Evolutionary conservation across 2,888 invertebrate genomes (phyloP), one percentile per base, ranked within the genome.

Genomic region (Malthinus seriepunctatus): DNA sequence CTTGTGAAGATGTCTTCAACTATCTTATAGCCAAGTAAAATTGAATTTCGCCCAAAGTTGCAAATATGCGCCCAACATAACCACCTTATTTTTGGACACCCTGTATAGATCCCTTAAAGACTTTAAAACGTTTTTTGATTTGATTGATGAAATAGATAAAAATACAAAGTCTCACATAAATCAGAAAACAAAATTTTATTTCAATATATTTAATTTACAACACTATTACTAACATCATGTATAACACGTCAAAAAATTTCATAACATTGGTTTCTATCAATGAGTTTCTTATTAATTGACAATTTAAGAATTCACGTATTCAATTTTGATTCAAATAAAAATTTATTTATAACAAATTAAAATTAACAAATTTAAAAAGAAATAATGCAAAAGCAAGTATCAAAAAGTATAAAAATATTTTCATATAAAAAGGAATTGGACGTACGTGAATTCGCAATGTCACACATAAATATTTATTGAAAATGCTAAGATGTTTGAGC

Each of bases 381-480:
- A 32, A 31, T 10, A 51, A 46, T 31, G 37, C 8, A 52, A 51
- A 15, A 51, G 35, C 11, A 31, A 46, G 45, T 52, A 52, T 52
- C 52, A 52, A 52, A 52, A 52, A 11, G 52, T 52, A 52, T 34
- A 52, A 52, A 51, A 52, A 34, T 45, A 45, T 44, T 45, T 37
- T 3, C 5, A 23, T 23, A 23, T 12, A 52, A 52, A 52, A 37
- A 8, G 15, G 15, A 31, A 42, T 32, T 2, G 11, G 23, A 52
- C 47, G 57, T 48, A 58, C 58, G 58, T 58, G 52, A 58, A 53
- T 58, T 53, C 50, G 38, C 45, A 58, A 58, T 45, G 49, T 52
- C 47, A 32, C 23, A 10, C 32, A 35, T 31, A 37, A 33, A 11
- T 37, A 14, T 33, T 35, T 55, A 34, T 48, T 49, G 14, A 12